These are phyloP conservation scores for Lordiphosa mommai DNA, from an alignment of 1,140 invertebrate species.

Conservation along the genomic window DNA sequence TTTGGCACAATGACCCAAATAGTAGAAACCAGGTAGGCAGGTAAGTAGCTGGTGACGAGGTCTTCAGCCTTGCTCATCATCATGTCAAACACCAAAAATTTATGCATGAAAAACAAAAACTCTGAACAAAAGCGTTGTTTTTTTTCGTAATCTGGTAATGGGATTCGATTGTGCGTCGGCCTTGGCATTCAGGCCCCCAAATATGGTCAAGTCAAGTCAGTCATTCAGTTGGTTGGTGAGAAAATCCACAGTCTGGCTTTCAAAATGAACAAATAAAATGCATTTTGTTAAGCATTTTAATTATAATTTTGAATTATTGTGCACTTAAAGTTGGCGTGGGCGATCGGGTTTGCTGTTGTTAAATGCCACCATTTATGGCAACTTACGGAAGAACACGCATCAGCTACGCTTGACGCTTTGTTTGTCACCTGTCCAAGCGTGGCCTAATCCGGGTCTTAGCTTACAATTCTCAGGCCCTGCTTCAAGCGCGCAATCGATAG, in stretches of 20 bases:
- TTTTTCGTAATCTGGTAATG: constrained; percentile 54
- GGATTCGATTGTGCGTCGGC: constrained; percentile 39
- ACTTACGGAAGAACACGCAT: constrained; percentile 32
- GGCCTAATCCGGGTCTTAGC: background rate
- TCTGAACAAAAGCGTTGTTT: constrained; percentile 45
- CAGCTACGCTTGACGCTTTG: constrained; percentile 6
- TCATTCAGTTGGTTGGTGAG: constrained; percentile 32
- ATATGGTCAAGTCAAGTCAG: constrained; percentile 48
- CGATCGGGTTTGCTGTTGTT: constrained; percentile 16
- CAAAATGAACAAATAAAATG: constrained; percentile 59
- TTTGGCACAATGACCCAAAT: constrained; percentile 63
- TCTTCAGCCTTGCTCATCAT: constrained; percentile 54
- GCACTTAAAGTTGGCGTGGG: constrained; percentile 46
- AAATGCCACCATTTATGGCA: constrained; percentile 32
- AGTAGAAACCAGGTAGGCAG: constrained; percentile 6
- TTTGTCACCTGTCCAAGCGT: constrained; percentile 18
- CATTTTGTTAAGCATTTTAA: constrained; percentile 58
- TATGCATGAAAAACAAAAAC: constrained; percentile 56
- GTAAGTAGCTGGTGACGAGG: constrained; percentile 17
- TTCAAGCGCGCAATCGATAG: constrained; percentile 4
- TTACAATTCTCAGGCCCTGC: constrained; percentile 45
- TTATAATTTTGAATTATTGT: constrained; percentile 23
- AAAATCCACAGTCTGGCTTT: constrained; percentile 40
- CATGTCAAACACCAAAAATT: constrained; percentile 43
- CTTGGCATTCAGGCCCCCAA: constrained; percentile 71